Evolutionary conservation across 2,113 vertebrate species (phyloP).

Genomic region (Phalacrocorax carbo): DNA sequence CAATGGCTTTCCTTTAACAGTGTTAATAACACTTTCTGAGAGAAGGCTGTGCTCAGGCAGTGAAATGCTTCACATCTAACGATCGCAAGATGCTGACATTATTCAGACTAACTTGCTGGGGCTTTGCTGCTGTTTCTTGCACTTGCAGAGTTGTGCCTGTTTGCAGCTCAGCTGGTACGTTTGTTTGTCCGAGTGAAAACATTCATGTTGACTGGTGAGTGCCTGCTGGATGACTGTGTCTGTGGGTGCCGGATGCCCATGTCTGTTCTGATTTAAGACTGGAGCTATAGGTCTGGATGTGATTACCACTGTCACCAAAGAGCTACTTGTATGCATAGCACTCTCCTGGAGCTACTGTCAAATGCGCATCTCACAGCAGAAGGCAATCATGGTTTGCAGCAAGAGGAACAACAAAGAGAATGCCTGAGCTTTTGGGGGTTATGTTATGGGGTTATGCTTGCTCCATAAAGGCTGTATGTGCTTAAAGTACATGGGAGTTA

Average conservation of each 20-base stretch:
- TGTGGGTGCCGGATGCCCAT: fast-evolving
- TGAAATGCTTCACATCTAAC: neutral
- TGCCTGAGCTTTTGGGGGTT: neutral
- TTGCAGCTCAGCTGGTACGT: neutral
- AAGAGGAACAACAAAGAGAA: neutral
- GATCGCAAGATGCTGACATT: neutral
- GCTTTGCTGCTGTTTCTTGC: neutral
- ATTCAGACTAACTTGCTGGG: neutral
- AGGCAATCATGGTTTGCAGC: neutral
- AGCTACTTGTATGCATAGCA: fast-evolving
- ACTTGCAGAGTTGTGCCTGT: neutral
- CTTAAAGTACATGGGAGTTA: neutral
- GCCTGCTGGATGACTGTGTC: neutral
- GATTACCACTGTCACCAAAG: neutral
- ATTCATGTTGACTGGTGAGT: neutral
- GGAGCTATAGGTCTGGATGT: neutral
- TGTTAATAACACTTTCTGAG: neutral
- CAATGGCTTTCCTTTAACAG: neutral
- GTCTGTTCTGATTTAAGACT: neutral
- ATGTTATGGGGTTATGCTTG: neutral
- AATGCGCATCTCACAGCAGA: neutral
- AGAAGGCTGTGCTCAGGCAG: neutral
- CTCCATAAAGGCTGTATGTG: neutral
- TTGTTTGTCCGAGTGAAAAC: neutral
- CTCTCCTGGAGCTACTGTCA: neutral